Percentiles rank a stretch among this genome's conserved stretches.
Conservation (phyloP, 2,797 vertebrate species). For the Parauchenoglanis punctatus region DNA sequence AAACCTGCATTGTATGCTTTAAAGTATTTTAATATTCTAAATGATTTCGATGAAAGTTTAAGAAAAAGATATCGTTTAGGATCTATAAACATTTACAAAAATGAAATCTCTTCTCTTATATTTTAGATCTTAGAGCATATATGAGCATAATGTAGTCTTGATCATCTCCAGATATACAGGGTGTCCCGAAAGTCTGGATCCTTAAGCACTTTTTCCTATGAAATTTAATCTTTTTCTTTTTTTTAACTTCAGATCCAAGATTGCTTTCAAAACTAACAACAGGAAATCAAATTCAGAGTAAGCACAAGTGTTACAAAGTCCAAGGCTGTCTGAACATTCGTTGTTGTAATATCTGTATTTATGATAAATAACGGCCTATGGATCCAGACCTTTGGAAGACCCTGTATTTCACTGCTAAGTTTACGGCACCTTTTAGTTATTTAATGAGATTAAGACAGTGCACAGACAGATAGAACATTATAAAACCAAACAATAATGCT, state of each 20-base stretch:
- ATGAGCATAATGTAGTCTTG: background rate
- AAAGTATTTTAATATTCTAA: background rate
- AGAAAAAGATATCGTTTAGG: background rate
- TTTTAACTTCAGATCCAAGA: no score
- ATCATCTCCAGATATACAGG: background rate
- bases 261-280: no score
- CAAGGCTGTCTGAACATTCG: no score
- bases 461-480: background rate
- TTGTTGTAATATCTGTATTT: no score
- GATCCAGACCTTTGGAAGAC: no score
- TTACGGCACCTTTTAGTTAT: background rate
- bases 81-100: background rate
- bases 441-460: background rate
- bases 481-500: background rate
- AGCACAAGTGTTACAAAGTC: no score
- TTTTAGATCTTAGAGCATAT: background rate
- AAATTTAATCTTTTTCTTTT: no score
- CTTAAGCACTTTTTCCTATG: no score
- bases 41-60: background rate
- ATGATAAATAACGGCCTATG: no score
- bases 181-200: no score
- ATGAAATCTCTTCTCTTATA: background rate
- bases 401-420: background rate
- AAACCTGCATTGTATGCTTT: background rate
- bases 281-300: no score